Base-by-base conservation (phyloP, 1,140 invertebrate species). In the Drosophila kepulauana region DNA sequence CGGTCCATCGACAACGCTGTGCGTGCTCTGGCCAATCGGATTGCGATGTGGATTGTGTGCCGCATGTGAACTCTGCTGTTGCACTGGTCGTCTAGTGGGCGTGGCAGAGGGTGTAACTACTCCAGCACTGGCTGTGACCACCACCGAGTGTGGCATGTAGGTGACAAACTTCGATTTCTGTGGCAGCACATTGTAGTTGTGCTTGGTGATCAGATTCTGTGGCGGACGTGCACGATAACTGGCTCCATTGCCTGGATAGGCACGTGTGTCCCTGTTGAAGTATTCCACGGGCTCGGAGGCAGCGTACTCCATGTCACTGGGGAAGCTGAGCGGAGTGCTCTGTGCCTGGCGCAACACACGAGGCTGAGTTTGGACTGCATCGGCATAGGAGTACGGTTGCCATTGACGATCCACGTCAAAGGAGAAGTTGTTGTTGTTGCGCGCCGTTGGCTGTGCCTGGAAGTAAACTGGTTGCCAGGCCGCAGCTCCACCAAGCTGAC, bases 1-100 rank as follows among this genome's bases (percentile, higher is more conserved):
- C 0, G 91, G 91, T 0, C 91, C 91, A 45, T 92, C 87, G 5
- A 92, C 91, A 1, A 91, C 76, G 45, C 72, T 80, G 62, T 90
- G 82, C 10, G 81, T 89, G 30, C 85, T 85, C 28, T 88, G 88
- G 5, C 79, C 86, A 28, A 90, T 90, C 5, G 86, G 86, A 65
- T 86, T 90, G 30, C 79, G 72, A 52, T 82, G 86, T 13, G 86
- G 72, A 63, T 49, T 64, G 28, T 67, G 25, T 10, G 2, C 35
- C 5, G 35, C 7, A 33, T 33, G 41, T 51, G 33, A 6, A 51
- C 8, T 6, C 38, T 38, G 13, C 8, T 25, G n/a, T 10, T 62
- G 62, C 0, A 10, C 58, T 15, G 78, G 62, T 1, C 54, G 78
- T 4, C 78, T 75, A 5, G 25, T 49, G 62, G 63, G 63, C 8